These are phyloP conservation scores for Gymnoscelis rufifasciata DNA, from an alignment of 2,888 invertebrate species.

Conservation along the genomic window DNA sequence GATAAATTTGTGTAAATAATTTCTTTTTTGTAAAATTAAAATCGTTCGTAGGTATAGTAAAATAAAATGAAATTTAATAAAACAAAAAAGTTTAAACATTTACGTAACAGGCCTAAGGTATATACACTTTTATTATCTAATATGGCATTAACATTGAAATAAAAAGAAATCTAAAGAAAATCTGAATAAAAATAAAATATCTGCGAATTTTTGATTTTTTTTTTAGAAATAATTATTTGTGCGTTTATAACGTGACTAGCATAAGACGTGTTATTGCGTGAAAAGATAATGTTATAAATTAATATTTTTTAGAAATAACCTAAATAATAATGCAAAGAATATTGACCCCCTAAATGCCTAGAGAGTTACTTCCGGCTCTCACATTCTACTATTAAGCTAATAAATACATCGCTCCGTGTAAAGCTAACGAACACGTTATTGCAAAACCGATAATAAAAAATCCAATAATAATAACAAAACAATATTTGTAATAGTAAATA, in stretches of 20 bases:
- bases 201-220: slow-evolving; percentile 40
- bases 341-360: slow-evolving; percentile 64
- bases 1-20: slow-evolving; percentile 40
- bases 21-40: slow-evolving; percentile 29
- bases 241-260: slow-evolving; percentile 76
- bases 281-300: slow-evolving; percentile 47
- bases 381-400: slow-evolving; percentile 69
- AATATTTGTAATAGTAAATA: slow-evolving; percentile 34
- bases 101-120: slow-evolving; percentile 60
- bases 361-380: slow-evolving; percentile 75
- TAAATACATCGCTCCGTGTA: slow-evolving; percentile 60
- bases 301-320: slow-evolving; percentile 34
- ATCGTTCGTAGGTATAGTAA: slow-evolving; percentile 24
- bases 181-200: slow-evolving; percentile 38
- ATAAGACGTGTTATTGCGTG: slow-evolving; percentile 77
- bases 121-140: slow-evolving; percentile 70
- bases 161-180: slow-evolving; percentile 31
- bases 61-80: slow-evolving; percentile 64
- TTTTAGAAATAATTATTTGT: slow-evolving; percentile 64
- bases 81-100: slow-evolving; percentile 60
- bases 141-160: slow-evolving; percentile 71
- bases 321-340: slow-evolving; percentile 58
- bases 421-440: slow-evolving; percentile 60
- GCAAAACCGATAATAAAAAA: slow-evolving; percentile 21
- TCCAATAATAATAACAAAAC: slow-evolving; percentile 50